phyloP scores from a whole-genome alignment of 2,113 vertebrate species.

The Nettapus auritus region DNA sequence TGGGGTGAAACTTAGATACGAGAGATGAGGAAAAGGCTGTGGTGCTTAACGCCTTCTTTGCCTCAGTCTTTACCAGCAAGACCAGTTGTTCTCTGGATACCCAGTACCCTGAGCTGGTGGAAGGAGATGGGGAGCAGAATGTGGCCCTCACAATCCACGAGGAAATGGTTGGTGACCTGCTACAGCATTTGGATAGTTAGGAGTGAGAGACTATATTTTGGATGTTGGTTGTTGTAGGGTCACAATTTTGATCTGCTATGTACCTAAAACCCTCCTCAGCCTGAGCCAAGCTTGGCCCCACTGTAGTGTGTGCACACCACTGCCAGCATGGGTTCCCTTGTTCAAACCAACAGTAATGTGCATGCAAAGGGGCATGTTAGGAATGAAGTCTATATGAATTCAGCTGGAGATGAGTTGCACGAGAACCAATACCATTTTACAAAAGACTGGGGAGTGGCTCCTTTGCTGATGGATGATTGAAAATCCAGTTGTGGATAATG shows the following conservation, averaged over 20 bases:
- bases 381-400: not conserved
- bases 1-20: too few relatives aligned
- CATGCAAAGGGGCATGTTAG: not conserved
- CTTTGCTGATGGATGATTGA: not conserved
- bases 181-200: too few relatives aligned
- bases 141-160: too few relatives aligned
- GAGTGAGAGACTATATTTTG: not conserved
- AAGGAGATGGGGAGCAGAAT: too few relatives aligned
- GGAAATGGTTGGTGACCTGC: too few relatives aligned
- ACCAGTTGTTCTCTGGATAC: too few relatives aligned
- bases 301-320: rapidly evolving
- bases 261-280: not conserved
- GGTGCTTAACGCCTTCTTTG: too few relatives aligned
- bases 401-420: not conserved
- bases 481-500: not conserved
- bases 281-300: not conserved
- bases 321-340: not conserved
- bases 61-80: too few relatives aligned
- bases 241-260: not conserved
- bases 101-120: too few relatives aligned
- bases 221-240: not conserved
- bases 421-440: not conserved
- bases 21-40: too few relatives aligned
- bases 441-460: not conserved
- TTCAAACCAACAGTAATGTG: not conserved